phyloP scores from a whole-genome alignment of 2,888 invertebrate genomes.

The Flabesymbios commensalis region DNA sequence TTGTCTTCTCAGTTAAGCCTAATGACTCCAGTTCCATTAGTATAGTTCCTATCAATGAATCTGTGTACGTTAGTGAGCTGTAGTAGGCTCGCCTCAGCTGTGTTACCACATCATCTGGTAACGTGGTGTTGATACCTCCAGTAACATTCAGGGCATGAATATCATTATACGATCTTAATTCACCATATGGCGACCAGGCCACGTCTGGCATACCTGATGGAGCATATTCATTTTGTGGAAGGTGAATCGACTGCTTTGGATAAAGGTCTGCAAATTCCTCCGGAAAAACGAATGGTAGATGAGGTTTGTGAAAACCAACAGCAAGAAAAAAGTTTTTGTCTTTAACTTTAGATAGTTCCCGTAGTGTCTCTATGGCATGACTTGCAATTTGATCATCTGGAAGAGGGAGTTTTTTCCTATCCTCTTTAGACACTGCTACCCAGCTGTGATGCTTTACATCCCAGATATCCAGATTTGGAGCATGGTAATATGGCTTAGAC shows the following conservation, averaged over 20 bases:
- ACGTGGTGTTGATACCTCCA: slow-evolving; percentile 17
- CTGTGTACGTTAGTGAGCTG: slow-evolving; percentile 30
- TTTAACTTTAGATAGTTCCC: not conserved
- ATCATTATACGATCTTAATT: slow-evolving; percentile 23
- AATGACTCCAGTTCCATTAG: slow-evolving; percentile 31
- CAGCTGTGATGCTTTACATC: slow-evolving; percentile 3
- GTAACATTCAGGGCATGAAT: slow-evolving; percentile 3
- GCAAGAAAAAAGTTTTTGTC: slow-evolving; percentile 16
- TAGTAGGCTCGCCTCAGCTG: slow-evolving; percentile 37
- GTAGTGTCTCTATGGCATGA: slow-evolving; percentile 3
- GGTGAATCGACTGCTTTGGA: slow-evolving; percentile 2
- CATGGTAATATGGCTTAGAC: slow-evolving; percentile 19
- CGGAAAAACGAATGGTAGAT: slow-evolving; percentile 25
- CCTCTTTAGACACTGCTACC: slow-evolving; percentile 10
- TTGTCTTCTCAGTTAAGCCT: slow-evolving; percentile 30
- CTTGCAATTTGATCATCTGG: slow-evolving; percentile 14
- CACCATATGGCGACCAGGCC: slow-evolving; percentile 14
- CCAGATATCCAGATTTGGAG: slow-evolving; percentile 17
- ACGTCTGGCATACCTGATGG: slow-evolving; percentile 18
- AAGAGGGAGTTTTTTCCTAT: not conserved
- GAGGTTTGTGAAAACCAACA: slow-evolving; percentile 19
- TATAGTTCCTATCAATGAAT: slow-evolving; percentile 34
- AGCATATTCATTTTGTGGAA: slow-evolving; percentile 17
- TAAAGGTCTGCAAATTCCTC: slow-evolving; percentile 17
- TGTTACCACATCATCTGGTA: slow-evolving; percentile 12